These are phyloP conservation scores for Spodoptera frugiperda DNA, from an alignment of 1,140 invertebrate species.

Conservation along the genomic window DNA sequence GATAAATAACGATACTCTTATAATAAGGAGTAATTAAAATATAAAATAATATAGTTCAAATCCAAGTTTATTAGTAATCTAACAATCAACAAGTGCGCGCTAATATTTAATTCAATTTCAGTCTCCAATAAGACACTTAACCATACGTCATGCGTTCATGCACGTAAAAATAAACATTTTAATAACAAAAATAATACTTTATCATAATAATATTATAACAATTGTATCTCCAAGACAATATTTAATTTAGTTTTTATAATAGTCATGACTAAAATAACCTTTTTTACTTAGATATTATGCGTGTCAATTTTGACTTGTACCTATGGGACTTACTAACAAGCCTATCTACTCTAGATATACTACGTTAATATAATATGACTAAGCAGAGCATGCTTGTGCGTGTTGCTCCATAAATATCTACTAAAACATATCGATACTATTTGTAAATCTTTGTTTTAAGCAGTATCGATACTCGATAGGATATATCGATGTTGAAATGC, in stretches of 20 bases:
- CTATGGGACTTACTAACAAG: slow-evolving; percentile 64
- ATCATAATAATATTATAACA: slow-evolving; percentile 43
- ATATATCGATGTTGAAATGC: slow-evolving; percentile 31
- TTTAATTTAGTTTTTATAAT: slow-evolving; percentile 48
- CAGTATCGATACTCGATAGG: slow-evolving; percentile 27
- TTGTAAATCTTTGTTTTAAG: slow-evolving; percentile 45
- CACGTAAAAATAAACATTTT: slow-evolving; percentile 54
- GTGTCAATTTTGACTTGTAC: slow-evolving; percentile 68
- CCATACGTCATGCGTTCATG: slow-evolving; percentile 63
- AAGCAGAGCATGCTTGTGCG: slow-evolving; percentile 68
- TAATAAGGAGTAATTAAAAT: neutral
- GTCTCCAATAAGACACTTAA: slow-evolving; percentile 44
- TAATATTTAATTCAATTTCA: slow-evolving; percentile 29
- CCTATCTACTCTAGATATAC: slow-evolving; percentile 62
- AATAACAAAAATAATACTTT: slow-evolving; percentile 51
- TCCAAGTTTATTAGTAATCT: neutral
- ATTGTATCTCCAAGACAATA: slow-evolving; percentile 48
- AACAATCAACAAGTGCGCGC: slow-evolving; percentile 15
- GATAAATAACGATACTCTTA: neutral
- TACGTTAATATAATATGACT: slow-evolving; percentile 64
- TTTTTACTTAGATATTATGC: slow-evolving; percentile 60
- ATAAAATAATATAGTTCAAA: neutral
- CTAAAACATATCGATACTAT: slow-evolving; percentile 34
- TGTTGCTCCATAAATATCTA: slow-evolving; percentile 55
- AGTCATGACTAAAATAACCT: slow-evolving; percentile 36